A percentile compares a stretch with the other conserved stretches of the same genome.
Conservation (phyloP, 2,113 vertebrate genomes). For the Grammomys dolichurus region DNA sequence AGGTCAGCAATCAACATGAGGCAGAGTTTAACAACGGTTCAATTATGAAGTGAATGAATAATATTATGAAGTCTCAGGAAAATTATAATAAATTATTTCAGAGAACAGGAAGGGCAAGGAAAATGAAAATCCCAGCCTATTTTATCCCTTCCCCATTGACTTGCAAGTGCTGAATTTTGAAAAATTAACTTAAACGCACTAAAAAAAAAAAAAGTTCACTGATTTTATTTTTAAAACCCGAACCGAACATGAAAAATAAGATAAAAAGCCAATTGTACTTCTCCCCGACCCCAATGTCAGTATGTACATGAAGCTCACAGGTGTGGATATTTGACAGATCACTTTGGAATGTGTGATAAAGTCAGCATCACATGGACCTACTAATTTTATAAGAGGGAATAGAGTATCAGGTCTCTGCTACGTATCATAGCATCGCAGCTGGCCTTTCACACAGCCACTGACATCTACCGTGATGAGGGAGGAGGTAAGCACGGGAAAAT, state of each 20-base stretch:
- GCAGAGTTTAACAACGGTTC: constrained; percentile 81
- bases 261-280: neutral
- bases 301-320: neutral
- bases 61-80: constrained; percentile 82
- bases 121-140: constrained; percentile 80
- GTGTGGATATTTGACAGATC: constrained; percentile 48
- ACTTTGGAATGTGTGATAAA: constrained; percentile 24
- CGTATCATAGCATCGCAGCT: neutral
- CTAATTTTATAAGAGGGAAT: constrained; percentile 49
- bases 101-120: constrained; percentile 83
- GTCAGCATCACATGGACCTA: neutral
- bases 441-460: neutral
- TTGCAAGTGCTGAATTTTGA: constrained; percentile 65
- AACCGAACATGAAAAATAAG: constrained; percentile 22
- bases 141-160: constrained; percentile 75
- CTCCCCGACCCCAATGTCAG: neutral
- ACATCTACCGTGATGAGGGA: too few relatives aligned
- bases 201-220: constrained; percentile 49
- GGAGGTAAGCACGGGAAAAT: neutral
- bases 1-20: constrained; percentile 84
- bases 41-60: constrained; percentile 84
- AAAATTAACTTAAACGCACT: constrained; percentile 67
- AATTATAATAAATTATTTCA: constrained; percentile 84
- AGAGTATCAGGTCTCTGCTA: neutral
- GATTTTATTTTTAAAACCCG: constrained; percentile 70